Base-by-base conservation (phyloP, 1,140 invertebrate genomes). In the Nephotettix cincticeps region DNA sequence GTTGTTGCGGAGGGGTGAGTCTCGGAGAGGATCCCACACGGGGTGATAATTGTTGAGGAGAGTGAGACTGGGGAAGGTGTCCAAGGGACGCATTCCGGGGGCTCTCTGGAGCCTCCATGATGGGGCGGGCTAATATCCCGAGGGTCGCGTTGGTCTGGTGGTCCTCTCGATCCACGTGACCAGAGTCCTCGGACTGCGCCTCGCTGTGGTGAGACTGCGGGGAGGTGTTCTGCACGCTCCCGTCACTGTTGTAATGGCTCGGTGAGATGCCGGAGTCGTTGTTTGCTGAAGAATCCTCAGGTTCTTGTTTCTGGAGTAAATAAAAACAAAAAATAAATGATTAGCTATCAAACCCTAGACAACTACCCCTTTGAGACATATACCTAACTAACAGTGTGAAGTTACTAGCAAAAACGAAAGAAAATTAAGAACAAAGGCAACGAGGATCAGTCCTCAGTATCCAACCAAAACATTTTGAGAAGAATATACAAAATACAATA, bases 221-320 rank as follows among this genome's bases (percentile, higher is more conserved):
- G n/a, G 64, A 67, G 30, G 64, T 67, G 64, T 67, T 67, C 23
- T 40, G 30, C 6, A 43, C 17, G 25, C 40, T 67, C 32, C 64
- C 40, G 64, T 67, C 32, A 43, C 40, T 43, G 32, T 43, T 43
- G 64, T 43, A 67, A 36, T 43, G 32, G 30, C 19, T 43, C 29
- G 64, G 64, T 1, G 32, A 67, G 25, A 67, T 43, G 1, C 64
- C 64, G 17, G 64, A 67, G 32, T 67, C 64, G 27, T 67, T 67
- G 32, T 67, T 67, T 19, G 13, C n/a, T 19, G 63, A 32, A 17
- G 6, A 9, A 4, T 67, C 64, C 40, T 67, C 64, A 23, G 32
- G 32, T 25, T 67, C 64, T 67, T 67, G 64, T 43, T 67, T 67
- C 64, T 67, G 64, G 21, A 67, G 45, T 14, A 65, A 27, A 65